phyloP scores from a whole-genome alignment of 2,888 invertebrate genomes.

The Conus canariensis region DNA sequence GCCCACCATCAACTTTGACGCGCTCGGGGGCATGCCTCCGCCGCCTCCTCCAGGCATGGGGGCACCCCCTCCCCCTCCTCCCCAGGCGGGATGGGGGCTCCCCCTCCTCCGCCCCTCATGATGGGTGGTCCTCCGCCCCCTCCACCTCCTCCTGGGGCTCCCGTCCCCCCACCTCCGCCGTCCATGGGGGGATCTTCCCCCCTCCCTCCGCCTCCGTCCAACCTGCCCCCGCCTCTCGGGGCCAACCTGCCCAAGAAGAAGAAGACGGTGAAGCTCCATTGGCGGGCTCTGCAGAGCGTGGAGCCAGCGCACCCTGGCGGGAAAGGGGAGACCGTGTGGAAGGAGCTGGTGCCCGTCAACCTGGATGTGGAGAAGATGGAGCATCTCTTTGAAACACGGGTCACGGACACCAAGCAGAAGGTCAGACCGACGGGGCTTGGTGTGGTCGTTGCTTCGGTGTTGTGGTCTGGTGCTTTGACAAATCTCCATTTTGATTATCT shows the following conservation, averaged over 20 bases:
- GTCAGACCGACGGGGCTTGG: constrained; percentile 80
- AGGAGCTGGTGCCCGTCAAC: constrained; percentile 82
- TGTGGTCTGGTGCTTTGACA: neutral
- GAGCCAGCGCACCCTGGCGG: constrained; percentile 55
- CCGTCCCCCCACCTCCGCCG: constrained; percentile 67
- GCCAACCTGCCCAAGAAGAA: constrained; percentile 83
- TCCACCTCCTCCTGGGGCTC: constrained; percentile 50
- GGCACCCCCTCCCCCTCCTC: neutral
- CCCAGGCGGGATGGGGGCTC: neutral
- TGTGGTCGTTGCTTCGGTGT: neutral
- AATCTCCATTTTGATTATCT: too few relatives aligned
- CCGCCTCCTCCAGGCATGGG: constrained; percentile 60
- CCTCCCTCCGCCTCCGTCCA: constrained; percentile 59
- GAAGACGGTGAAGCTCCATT: constrained; percentile 98
- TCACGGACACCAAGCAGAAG: constrained; percentile 96
- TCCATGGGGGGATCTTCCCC: constrained; percentile 40
- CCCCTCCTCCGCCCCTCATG: constrained; percentile 59
- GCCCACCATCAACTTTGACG: constrained; percentile 38
- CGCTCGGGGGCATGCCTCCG: constrained; percentile 61
- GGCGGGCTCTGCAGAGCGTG: constrained; percentile 88
- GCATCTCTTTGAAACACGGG: constrained; percentile 96
- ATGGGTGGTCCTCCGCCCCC: constrained; percentile 52
- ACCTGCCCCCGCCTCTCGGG: constrained; percentile 72
- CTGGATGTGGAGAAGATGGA: constrained; percentile 96
- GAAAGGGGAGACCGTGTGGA: constrained; percentile 75